Evolutionary conservation across 2,888 invertebrate species (phyloP).

Genomic region (Leptopterna dolabrata): DNA sequence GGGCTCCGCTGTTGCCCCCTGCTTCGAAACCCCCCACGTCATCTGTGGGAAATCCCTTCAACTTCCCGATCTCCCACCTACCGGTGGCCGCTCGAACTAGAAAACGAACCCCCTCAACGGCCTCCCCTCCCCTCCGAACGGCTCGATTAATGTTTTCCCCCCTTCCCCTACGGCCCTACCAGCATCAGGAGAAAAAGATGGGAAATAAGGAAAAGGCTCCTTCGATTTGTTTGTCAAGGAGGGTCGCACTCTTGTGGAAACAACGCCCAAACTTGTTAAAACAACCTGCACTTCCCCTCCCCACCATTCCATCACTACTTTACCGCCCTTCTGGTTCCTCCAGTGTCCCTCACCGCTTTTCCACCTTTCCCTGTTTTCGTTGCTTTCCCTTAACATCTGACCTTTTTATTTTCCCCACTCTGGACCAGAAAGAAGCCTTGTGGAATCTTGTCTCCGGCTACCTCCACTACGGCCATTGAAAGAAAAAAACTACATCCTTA

Average conservation of each 20-base stretch:
- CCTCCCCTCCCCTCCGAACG: not conserved
- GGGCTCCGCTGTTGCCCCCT: not conserved
- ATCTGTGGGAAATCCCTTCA: not conserved
- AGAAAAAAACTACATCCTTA: too few relatives aligned
- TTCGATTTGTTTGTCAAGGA: constrained; percentile 24
- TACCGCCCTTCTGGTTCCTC: not conserved
- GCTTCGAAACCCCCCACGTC: not conserved
- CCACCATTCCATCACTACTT: too few relatives aligned
- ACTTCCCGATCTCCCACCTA: constrained; percentile 12
- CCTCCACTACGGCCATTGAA: too few relatives aligned
- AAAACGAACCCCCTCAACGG: not conserved
- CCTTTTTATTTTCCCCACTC: not conserved
- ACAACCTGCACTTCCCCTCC: constrained; percentile 13
- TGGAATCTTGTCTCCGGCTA: too few relatives aligned
- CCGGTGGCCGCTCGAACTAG: not conserved
- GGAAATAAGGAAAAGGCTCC: constrained; percentile 19
- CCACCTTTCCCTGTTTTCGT: constrained; percentile 5
- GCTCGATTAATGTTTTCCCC: not conserved
- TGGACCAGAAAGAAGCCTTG: too few relatives aligned
- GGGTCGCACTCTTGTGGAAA: constrained; percentile 26
- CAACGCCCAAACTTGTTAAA: constrained; percentile 34
- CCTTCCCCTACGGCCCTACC: not conserved
- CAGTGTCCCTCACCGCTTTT: not conserved
- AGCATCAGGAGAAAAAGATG: constrained; percentile 10
- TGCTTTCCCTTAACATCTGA: constrained; percentile 12